These are phyloP conservation scores for Temnothorax unifasciatus DNA, from an alignment of 2,888 invertebrate genomes.

Conservation along the genomic window DNA sequence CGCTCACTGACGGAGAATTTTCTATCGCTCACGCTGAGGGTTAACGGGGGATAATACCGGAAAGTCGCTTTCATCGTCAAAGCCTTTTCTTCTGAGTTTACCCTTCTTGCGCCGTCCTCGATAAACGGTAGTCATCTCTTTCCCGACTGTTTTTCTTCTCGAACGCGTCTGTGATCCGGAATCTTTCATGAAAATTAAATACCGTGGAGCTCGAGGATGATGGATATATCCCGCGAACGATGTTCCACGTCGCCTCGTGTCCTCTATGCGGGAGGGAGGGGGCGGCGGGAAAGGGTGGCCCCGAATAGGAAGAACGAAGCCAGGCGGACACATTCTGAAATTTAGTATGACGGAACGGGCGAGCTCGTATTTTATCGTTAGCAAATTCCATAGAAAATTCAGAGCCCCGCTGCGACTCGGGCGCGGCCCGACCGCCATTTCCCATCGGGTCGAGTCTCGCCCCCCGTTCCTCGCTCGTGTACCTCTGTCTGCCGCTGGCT, in stretches of 20 bases:
- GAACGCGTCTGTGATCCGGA: constrained; percentile 31
- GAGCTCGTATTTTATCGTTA: constrained; percentile 67
- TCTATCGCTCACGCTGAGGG: background rate
- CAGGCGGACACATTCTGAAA: constrained; percentile 61
- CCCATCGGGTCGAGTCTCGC: constrained; percentile 47
- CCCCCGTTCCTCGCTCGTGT: background rate
- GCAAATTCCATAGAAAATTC: constrained; percentile 66
- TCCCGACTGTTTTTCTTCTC: constrained; percentile 34
- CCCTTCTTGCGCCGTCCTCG: constrained; percentile 24
- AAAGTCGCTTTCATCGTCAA: constrained; percentile 14
- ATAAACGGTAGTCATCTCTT: constrained; percentile 41
- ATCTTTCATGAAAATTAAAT: constrained; percentile 64
- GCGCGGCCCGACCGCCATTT: constrained; percentile 40
- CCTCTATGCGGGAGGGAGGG: background rate
- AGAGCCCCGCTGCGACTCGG: constrained; percentile 47
- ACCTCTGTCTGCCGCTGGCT: constrained; percentile 19
- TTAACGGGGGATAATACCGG: constrained; percentile 21
- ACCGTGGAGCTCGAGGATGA: constrained; percentile 40
- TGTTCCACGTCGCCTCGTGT: constrained; percentile 9
- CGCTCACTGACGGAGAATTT: background rate
- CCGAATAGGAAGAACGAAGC: constrained; percentile 35
- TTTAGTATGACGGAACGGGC: constrained; percentile 61
- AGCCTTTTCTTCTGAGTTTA: constrained; percentile 29
- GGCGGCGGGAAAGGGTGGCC: background rate
- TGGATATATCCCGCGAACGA: constrained; percentile 49